Conservation (phyloP, 64 coral and sea anemone genomes). For the Exaiptasia diaphana region DNA sequence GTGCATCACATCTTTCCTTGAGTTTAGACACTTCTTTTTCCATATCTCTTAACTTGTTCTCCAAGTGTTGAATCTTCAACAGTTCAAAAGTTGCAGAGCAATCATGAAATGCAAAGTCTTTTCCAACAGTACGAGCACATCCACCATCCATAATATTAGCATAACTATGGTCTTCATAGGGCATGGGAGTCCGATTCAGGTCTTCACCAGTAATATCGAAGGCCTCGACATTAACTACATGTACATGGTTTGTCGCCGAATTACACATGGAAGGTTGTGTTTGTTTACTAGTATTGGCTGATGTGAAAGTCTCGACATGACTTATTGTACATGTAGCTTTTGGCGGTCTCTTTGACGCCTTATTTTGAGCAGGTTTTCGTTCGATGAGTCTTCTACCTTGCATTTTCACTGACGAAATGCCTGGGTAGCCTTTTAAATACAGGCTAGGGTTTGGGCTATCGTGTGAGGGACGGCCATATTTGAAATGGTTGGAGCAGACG, state of each 20-base stretch:
- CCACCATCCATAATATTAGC: not conserved
- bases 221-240: not conserved
- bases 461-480: constrained; percentile 14
- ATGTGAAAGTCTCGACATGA: not conserved
- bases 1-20: not conserved
- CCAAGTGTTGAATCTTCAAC: not conserved
- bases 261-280: too few species aligned
- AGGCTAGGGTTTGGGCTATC: constrained; percentile 24
- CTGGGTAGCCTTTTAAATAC: constrained; percentile 39
- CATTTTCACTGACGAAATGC: not conserved
- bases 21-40: not conserved
- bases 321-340: not conserved
- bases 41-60: not conserved
- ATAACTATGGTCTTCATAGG: not conserved
- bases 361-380: not conserved
- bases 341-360: not conserved
- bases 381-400: not conserved
- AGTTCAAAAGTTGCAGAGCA: too few species aligned
- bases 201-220: not conserved
- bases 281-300: too few species aligned
- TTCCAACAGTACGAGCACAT: not conserved
- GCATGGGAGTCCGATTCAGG: not conserved
- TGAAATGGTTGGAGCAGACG: constrained; percentile 47
- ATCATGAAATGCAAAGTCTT: not conserved
- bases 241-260: not conserved